Base-by-base conservation (phyloP, 1,140 invertebrate species). In the Sycophila sp. region DNA sequence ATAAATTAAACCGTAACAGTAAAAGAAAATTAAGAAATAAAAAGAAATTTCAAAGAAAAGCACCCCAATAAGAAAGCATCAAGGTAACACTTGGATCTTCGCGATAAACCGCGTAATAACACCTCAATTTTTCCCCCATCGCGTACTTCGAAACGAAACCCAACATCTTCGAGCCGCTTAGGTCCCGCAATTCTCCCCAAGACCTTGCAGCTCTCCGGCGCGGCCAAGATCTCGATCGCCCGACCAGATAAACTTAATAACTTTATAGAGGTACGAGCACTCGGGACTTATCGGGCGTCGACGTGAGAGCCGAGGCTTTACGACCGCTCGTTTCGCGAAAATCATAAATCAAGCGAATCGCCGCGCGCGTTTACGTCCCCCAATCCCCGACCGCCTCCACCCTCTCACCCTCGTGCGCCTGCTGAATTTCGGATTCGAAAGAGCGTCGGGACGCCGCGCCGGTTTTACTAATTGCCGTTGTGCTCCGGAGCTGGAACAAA, bases 211-310 rank as follows among this genome's bases (percentile, higher is more conserved):
- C n/a, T n/a, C n/a, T n/a, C n/a, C n/a, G n/a, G n/a, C n/a, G n/a
- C n/a, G n/a, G n/a, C n/a, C n/a, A n/a, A n/a, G n/a, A 76, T n/a
- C 26, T 19, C 32, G 60, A 64, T 64, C 45, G 42, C 30, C 45
- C 32, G 5, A 13, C 22, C 76, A n/a, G 82, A 80, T 83, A 83
- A 83, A 83, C 79, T 83, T 83, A 83, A 83, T 83, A 82, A 76
- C 68, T 75, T 79, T 81, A 84, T 83, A 81, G 75, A 42, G 24
- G 22, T 56, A 26, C 45, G 51, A 17, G 36, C 8, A n/a, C 32
- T 22, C n/a, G 19, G n/a, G 42, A 68, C 66, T 68, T 68, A 68
- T 68, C 66, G 42, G 66, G 51, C 19, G 66, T 68, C 51, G 40
- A 59, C 55, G 51, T 53, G 53, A 65, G 7, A 45, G 45, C 2